Conservation (phyloP, 2,888 invertebrate species). For the Cheilosia scutellata region DNA sequence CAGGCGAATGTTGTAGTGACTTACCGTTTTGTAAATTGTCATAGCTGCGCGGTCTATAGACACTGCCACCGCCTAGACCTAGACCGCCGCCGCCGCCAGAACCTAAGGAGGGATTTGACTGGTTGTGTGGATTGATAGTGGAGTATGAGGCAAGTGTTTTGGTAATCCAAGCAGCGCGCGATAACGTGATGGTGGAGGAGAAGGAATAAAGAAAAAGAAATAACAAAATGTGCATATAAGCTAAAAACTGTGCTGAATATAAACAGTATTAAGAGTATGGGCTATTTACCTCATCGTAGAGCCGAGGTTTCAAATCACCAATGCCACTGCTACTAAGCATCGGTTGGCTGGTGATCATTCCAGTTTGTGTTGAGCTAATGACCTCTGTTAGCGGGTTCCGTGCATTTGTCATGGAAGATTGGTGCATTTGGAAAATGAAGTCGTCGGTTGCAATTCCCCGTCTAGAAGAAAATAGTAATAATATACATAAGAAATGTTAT, state of each 20-base stretch:
- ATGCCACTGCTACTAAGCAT: slow-evolving; percentile 82
- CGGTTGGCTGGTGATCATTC: slow-evolving; percentile 81
- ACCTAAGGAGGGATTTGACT: slow-evolving; percentile 83
- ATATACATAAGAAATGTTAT: neutral
- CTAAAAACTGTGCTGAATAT: slow-evolving; percentile 75
- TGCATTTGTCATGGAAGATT: slow-evolving; percentile 80
- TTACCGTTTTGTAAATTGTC: slow-evolving; percentile 85
- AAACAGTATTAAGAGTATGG: slow-evolving; percentile 23
- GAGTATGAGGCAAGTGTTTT: slow-evolving; percentile 49
- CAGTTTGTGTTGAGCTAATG: slow-evolving; percentile 81
- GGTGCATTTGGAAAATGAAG: slow-evolving; percentile 87
- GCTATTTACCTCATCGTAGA: slow-evolving; percentile 83
- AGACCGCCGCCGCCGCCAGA: slow-evolving; percentile 78
- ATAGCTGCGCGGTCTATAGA: slow-evolving; percentile 83
- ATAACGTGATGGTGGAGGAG: slow-evolving; percentile 70
- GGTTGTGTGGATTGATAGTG: slow-evolving; percentile 50
- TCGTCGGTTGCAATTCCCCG: slow-evolving; percentile 90
- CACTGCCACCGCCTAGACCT: slow-evolving; percentile 79
- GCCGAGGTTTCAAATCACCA: slow-evolving; percentile 85
- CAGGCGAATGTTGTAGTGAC: slow-evolving; percentile 81
- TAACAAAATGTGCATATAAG: slow-evolving; percentile 77
- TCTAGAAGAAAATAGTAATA: slow-evolving; percentile 82
- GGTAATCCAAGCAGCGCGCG: slow-evolving; percentile 55
- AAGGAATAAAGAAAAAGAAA: slow-evolving; percentile 77
- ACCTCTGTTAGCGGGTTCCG: slow-evolving; percentile 83